Evolutionary conservation across 2,113 vertebrate genomes (phyloP).

Genomic region (Syrmaticus mikado): DNA sequence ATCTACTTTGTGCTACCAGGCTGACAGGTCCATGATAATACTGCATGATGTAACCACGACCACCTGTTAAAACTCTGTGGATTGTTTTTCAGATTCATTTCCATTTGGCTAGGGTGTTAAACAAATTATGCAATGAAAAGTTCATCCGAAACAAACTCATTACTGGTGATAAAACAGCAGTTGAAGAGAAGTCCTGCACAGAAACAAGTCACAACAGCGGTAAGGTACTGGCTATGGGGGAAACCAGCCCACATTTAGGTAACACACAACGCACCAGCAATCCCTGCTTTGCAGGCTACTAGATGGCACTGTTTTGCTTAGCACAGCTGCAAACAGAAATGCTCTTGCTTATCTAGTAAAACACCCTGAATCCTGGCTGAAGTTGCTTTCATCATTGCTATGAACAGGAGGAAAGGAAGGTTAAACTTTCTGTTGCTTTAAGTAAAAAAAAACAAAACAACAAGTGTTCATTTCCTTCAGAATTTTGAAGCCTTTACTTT

Average conservation of each 20-base stretch:
- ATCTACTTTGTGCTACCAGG: not conserved
- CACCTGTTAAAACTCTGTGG: not conserved
- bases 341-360: not conserved
- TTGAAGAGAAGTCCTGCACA: not conserved
- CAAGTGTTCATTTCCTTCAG: not conserved
- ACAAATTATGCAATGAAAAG: not conserved
- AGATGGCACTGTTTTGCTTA: conserved; percentile 19
- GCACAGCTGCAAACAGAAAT: not conserved
- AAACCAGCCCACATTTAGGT: not conserved
- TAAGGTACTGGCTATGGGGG: not conserved
- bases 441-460: accelerated
- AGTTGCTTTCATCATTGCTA: not conserved
- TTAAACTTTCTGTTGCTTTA: not conserved
- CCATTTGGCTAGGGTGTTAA: not conserved
- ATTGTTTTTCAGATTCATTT: not conserved
- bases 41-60: not conserved
- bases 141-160: not conserved
- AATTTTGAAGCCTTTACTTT: not conserved
- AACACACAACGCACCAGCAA: not conserved
- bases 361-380: not conserved
- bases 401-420: not conserved
- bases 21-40: not conserved
- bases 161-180: not conserved
- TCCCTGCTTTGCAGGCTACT: not conserved
- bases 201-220: not conserved